Conservation (phyloP, 2,888 invertebrate species). For the Ametastegia equiseti region DNA sequence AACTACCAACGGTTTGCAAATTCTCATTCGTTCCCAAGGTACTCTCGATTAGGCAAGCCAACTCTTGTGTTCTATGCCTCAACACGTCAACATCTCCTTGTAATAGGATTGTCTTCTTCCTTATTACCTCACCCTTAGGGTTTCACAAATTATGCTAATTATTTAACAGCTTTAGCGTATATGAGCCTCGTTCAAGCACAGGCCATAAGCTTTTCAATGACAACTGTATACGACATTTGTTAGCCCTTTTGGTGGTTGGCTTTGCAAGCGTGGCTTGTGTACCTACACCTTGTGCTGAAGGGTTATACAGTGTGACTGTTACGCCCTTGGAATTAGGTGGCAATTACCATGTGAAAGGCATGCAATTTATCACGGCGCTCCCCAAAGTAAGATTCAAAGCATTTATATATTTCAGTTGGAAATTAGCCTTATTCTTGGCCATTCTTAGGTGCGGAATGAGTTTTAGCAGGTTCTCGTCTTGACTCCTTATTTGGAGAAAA, state of each 20-base stretch:
- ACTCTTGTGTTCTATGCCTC: background rate
- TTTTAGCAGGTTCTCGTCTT: background rate
- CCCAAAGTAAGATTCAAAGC: background rate
- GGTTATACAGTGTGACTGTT: background rate
- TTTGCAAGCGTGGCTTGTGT: background rate
- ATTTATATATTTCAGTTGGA: background rate
- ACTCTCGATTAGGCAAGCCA: background rate
- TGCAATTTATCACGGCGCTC: background rate
- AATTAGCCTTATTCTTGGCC: background rate
- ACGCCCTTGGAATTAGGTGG: background rate
- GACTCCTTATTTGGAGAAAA: background rate
- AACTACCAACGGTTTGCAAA: background rate
- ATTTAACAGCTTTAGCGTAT: background rate
- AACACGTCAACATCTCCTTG: constrained; percentile 25
- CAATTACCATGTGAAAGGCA: background rate
- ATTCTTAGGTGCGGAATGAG: background rate
- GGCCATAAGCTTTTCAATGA: background rate
- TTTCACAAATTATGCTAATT: background rate
- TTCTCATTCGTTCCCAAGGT: background rate
- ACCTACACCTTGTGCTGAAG: background rate
- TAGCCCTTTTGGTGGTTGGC: background rate
- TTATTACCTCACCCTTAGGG: background rate
- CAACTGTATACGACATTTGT: background rate
- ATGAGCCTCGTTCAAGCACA: background rate
- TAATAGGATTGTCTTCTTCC: background rate